Base-by-base conservation (phyloP, 2,113 vertebrate species). In the Actenoides lindsayi region DNA sequence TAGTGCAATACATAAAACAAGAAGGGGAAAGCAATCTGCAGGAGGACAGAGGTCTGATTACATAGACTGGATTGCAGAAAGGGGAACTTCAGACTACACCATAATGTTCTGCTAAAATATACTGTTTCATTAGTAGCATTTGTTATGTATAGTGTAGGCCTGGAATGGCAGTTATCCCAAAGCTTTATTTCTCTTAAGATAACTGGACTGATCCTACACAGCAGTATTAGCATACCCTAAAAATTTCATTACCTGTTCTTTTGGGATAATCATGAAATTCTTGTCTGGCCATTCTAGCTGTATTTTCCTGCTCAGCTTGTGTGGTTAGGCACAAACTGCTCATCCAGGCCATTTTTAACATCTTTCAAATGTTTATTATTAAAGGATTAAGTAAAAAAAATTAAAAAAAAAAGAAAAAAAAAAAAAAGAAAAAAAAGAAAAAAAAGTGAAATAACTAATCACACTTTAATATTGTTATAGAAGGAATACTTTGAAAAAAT, bases 11-110 rank as follows among this genome's bases (percentile, higher is more conserved):
- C 56, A 93, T 93, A 94, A 94, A 96, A 93, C 79, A 93, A 93
- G 71, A 93, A 88, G 39, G 64, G 23, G 80, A 94, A 94, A 90
- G 73, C 83, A 94, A 93, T 92, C 90, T 88, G 46, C 42, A 92
- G n/a, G 67, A 89, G 91, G 90, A 96, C 75, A 91, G 85, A 83
- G 90, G 79, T 96, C 96, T 96, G 93, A 94, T 83, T 96, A 90
- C 46, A 83, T 5, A 83, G 56, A 74, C 68, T 83, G 83, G 64
- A 68, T 31, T 90, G 64, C 60, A 42, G 30, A 74, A 74, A 83
- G 31, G 37, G 87, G 76, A 87, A 93, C 51, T 88, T 87, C 64
- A 92, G 51, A 59, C 27, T 50, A 54, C 10, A 78, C 16, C 6
- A 7, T 59, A 96, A 96, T 42, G 91, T 92, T 95, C 85, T 1